Base-by-base conservation (phyloP, 2,888 invertebrate genomes). In the Drosophila siamana region DNA sequence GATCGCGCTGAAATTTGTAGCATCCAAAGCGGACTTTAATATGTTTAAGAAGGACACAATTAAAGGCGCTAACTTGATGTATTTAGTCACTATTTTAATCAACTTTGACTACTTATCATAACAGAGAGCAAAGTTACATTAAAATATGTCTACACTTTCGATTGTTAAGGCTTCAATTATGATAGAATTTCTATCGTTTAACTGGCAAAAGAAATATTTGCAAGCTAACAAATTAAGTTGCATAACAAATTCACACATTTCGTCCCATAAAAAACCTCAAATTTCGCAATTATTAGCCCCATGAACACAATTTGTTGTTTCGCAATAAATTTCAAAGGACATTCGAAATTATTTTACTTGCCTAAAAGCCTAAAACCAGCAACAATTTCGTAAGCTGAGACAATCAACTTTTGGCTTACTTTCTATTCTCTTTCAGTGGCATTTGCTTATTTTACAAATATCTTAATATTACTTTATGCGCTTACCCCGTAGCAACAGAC, bases 401-500 rank as follows among this genome's bases (percentile, higher is more conserved):
- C 33, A 11, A 4, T 33, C 33, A 11, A 33, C 33, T n/a, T 46
- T 33, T 9, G 24, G 24, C 11, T 15, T 26, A 15, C 38, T 13
- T 24, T 13, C 9, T 19, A 13, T 36, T 33, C 16, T 3, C 8
- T 38, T 38, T 2, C n/a, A n/a, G 9, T 43, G 16, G 4, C 16
- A 16, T 15, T 50, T 19, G 7, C 40, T 15, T 2, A 19, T 9
- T 36, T 26, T 51, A 38, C n/a, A 15, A 13, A 38, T 54, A 26
- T 46, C 15, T 16, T 50, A 51, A 24, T 2, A 48, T 50, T 30
- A 40, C 8, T n/a, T 19, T 47, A 22, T 28, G 16, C 40, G 64
- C 68, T 69, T 69, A 69, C 68, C 68, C 57, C 7, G n/a, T 16
- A 26, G 26, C 19, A 48, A 24, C 19, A 43, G 16, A 33, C 9